phyloP scores from a whole-genome alignment of 2,113 vertebrate genomes.

The Lontra canadensis region DNA sequence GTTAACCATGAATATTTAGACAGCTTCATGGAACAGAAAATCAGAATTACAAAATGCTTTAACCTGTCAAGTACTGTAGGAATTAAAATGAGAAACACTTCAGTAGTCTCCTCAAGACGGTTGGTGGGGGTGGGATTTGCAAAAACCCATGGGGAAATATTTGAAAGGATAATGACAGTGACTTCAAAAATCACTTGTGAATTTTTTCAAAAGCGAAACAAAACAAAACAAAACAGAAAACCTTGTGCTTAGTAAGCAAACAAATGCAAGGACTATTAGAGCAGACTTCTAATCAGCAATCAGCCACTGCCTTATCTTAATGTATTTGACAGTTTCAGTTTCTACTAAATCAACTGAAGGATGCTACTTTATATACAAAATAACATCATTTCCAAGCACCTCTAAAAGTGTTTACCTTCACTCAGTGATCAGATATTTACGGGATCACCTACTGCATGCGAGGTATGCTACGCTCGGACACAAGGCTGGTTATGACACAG shows the following conservation, averaged over 20 bases:
- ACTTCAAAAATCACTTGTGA: background rate
- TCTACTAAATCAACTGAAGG: slow-evolving; percentile 34
- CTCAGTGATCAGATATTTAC: background rate
- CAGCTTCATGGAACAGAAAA: background rate
- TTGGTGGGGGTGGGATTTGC: background rate
- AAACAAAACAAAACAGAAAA: too few species aligned
- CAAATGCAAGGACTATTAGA: background rate
- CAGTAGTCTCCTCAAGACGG: background rate
- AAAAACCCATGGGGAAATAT: background rate
- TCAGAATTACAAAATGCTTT: background rate
- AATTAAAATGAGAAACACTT: background rate
- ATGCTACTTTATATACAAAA: slow-evolving; percentile 42
- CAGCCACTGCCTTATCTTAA: background rate
- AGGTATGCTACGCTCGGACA: background rate
- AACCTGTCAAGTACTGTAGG: background rate
- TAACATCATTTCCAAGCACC: slow-evolving; percentile 54
- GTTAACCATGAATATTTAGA: background rate
- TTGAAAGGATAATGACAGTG: background rate
- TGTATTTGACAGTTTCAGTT: background rate
- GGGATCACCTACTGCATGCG: background rate
- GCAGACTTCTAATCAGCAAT: slow-evolving; percentile 26
- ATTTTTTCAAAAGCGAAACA: background rate
- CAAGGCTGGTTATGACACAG: background rate
- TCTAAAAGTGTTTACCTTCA: background rate
- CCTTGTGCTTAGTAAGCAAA: slow-evolving; percentile 41